Evolutionary conservation across 2,888 invertebrate species (phyloP).

Genomic region (Rhaphigaster nebulosa): DNA sequence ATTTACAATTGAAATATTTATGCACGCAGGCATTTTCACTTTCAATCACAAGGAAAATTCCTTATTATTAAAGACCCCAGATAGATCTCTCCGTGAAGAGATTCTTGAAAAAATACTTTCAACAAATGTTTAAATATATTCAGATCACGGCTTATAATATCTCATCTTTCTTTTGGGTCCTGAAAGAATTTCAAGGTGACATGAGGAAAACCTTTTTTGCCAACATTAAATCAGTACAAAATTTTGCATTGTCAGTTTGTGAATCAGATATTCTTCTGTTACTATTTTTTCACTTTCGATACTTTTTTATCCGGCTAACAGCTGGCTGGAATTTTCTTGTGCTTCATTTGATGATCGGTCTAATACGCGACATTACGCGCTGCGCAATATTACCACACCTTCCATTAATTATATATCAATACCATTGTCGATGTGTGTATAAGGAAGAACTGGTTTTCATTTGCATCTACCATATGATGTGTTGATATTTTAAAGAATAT

Average conservation of each 20-base stretch:
- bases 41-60: no score
- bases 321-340: no score
- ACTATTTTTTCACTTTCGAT: not conserved
- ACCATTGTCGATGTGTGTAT: no score
- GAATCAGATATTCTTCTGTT: not conserved
- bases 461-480: not conserved
- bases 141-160: not conserved
- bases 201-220: not conserved
- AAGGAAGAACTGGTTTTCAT: not conserved
- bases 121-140: not conserved
- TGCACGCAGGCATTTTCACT: no score
- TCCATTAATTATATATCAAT: no score
- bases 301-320: not conserved
- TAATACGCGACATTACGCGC: no score
- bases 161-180: not conserved
- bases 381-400: no score
- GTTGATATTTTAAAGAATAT: no score
- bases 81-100: not conserved
- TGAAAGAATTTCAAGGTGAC: not conserved
- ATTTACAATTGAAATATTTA: no score
- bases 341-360: no score
- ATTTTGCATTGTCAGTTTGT: not conserved
- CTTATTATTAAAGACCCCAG: not conserved
- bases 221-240: not conserved
- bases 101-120: not conserved